Percentiles rank a stretch among this genome's conserved stretches.
Conservation (phyloP, 2,797 vertebrate genomes). For the Leptatherina wallacei region DNA sequence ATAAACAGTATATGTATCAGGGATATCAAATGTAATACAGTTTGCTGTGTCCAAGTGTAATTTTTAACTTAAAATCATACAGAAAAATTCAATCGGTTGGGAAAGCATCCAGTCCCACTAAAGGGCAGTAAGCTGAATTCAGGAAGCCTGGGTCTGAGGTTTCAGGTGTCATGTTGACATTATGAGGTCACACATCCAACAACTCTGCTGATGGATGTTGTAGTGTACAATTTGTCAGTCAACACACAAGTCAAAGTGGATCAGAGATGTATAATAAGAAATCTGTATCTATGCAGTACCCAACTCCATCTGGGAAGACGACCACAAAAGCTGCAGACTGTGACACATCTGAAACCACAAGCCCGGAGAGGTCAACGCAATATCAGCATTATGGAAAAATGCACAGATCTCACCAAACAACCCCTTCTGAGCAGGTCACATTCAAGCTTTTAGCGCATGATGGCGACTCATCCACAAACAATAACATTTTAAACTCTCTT, state of each 20-base stretch:
- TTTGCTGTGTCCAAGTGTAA: conserved; percentile 30
- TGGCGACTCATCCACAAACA: conserved; percentile 25
- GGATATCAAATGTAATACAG: conserved; percentile 5
- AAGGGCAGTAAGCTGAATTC: conserved; percentile 33
- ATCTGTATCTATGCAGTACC: conserved; percentile 64
- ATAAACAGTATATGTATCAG: conserved; percentile 13
- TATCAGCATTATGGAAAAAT: conserved; percentile 51
- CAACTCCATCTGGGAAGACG: conserved; percentile 70
- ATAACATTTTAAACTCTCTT: conserved; percentile 30
- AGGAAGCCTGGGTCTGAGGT: conserved; percentile 34
- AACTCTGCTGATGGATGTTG: conserved; percentile 34
- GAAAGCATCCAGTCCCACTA: conserved; percentile 23
- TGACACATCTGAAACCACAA: conserved; percentile 21
- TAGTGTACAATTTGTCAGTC: conserved; percentile 42
- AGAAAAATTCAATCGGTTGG: conserved; percentile 23
- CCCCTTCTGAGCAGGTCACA: conserved; percentile 33
- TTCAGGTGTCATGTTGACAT: conserved; percentile 25
- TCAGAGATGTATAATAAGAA: conserved; percentile 50
- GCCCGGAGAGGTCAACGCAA: conserved; percentile 45
- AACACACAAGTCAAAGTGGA: conserved; percentile 38
- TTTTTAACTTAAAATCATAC: conserved; percentile 1
- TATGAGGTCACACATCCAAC: conserved; percentile 40
- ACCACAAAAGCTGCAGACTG: conserved; percentile 56
- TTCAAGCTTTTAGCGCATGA: conserved; percentile 28
- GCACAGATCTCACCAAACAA: conserved; percentile 33